Evolutionary conservation across 2,888 invertebrate species (phyloP).

Genomic region (Eugnorisma glareosa): DNA sequence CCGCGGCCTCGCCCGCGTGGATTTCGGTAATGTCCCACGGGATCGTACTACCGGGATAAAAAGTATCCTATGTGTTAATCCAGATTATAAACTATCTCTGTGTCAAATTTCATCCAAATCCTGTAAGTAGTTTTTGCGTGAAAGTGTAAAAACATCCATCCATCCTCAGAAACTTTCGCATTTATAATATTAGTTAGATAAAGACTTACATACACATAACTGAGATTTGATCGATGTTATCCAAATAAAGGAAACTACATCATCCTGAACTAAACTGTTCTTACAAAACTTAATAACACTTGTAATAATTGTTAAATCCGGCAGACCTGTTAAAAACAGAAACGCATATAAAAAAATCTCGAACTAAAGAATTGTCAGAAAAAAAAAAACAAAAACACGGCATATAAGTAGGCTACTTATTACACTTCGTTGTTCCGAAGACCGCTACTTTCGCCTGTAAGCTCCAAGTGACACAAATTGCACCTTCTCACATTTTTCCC

Average conservation of each 20-base stretch:
- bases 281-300: not conserved
- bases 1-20: too few species aligned
- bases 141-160: too few species aligned
- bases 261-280: not conserved
- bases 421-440: slow-evolving; percentile 3
- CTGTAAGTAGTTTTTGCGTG: too few species aligned
- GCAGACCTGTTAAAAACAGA: not conserved
- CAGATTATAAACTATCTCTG: too few species aligned
- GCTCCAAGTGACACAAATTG: slow-evolving; percentile 75
- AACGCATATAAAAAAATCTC: not conserved
- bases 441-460: slow-evolving; percentile 38
- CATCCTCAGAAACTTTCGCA: too few species aligned
- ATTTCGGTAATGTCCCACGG: too few species aligned
- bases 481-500: slow-evolving; percentile 78
- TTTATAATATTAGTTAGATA: too few species aligned
- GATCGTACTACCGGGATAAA: too few species aligned
- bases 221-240: not conserved
- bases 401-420: slow-evolving; percentile 17
- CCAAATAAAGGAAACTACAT: not conserved
- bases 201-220: not conserved
- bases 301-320: not conserved
- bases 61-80: too few species aligned
- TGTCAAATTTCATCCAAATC: too few species aligned
- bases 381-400: slow-evolving; percentile 10
- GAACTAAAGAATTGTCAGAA: not conserved